Evolutionary conservation across 2,113 vertebrate species (phyloP), one percentile per base, ranked within the genome.

Genomic region (Galeopterus variegatus): DNA sequence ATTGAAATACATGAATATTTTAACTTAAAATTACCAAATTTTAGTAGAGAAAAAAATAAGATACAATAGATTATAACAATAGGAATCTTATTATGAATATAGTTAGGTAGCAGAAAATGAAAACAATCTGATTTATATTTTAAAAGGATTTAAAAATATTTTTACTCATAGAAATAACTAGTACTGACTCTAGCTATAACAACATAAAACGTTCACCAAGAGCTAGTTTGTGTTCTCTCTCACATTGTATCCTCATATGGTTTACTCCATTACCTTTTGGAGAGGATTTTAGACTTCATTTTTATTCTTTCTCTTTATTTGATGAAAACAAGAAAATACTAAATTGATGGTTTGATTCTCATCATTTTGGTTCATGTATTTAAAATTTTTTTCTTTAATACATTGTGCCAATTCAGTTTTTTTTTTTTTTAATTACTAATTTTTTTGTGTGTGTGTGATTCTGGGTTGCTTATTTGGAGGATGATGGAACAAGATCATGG

Each of bases 211-310:
- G 33, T 64, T 97, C 82, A 89, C 0, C 12, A 76, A 96, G 58
- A 83, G 19, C n/a, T 88, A 89, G 84, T 95, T 83, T 94, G 26
- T 88, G 4, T 94, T 91, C 41, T 88, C 31, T 93, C 92, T 85
- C 69, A 60, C 28, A 33, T 92, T 97, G 24, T 95, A 50, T 96
- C 70, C 65, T 48, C 48, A 45, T 81, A 41, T 97, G 75, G 86
- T 94, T 92, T 96, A 97, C 72, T 97, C 41, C 89, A 26, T 98
- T 98, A 36, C 62, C 54, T 89, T 94, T 96, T 94, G 93, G 2
- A 98, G 97, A 97, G 84, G 95, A 90, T 97, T 98, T 98, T 97
- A 96, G 81, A 80, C 91, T 84, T 97, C 97, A 54, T 98, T 98
- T 92, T 95, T 90, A 13, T 84, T 95, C 95, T 72, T 88, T 87